Conservation (phyloP, 1,140 invertebrate genomes). For the Cephus cinctus region DNA sequence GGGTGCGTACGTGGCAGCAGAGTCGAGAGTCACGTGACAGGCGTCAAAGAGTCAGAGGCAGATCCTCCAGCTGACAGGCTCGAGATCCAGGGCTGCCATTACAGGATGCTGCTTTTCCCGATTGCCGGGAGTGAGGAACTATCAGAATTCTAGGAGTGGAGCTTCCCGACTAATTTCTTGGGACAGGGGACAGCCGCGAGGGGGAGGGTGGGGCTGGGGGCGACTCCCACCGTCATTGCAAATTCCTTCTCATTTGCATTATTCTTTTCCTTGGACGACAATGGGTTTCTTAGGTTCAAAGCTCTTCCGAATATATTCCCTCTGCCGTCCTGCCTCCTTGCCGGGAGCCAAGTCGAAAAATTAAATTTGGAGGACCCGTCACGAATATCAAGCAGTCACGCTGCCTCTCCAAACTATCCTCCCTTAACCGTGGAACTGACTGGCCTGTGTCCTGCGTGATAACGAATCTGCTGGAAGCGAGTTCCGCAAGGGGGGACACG, state of each 20-base stretch:
- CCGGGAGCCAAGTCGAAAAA: constrained; percentile 28
- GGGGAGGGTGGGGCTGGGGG: constrained; percentile 27
- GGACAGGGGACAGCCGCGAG: constrained; percentile 22
- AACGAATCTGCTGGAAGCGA: background rate
- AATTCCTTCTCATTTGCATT: constrained; percentile 19
- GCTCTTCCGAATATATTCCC: background rate
- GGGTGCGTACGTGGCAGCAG: no score
- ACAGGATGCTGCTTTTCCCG: constrained; percentile 24
- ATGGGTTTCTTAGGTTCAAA: no score
- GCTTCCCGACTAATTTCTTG: constrained; percentile 18
- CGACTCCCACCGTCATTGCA: constrained; percentile 9
- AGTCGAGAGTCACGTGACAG: no score
- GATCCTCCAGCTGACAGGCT: constrained; percentile 25
- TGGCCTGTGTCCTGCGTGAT: no score
- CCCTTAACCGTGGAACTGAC: background rate
- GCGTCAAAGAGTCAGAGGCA: no score
- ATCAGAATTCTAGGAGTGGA: background rate
- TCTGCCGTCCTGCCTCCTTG: constrained; percentile 6
- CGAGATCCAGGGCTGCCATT: constrained; percentile 26
- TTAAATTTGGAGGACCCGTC: constrained; percentile 31
- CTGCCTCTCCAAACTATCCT: background rate
- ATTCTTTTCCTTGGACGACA: constrained; percentile 19
- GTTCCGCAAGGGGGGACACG: background rate
- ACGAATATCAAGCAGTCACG: constrained; percentile 28
- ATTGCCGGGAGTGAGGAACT: constrained; percentile 24